Conservation (phyloP, 2,113 vertebrate genomes). For the Numida meleagris region DNA sequence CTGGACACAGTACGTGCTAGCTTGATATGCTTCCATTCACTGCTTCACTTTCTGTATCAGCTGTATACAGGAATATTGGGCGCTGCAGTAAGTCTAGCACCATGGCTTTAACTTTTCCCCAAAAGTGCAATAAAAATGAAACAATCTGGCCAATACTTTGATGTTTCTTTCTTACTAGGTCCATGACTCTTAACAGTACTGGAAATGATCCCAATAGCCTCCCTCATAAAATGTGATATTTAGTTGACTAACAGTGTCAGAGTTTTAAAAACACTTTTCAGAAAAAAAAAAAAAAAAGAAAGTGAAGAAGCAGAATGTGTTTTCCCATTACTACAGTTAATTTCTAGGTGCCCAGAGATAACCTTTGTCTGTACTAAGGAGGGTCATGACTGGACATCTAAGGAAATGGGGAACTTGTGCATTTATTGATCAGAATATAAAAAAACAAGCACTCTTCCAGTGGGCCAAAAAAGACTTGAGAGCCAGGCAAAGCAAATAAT, state of each 20-base stretch:
- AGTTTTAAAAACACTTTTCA: background rate
- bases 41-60: conserved; percentile 2
- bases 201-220: background rate
- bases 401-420: conserved; percentile 27
- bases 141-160: conserved; percentile 17
- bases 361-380: background rate
- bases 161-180: conserved; percentile 37
- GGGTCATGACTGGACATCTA: background rate
- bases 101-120: background rate
- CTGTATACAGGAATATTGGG: background rate
- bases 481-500: conserved; percentile 78
- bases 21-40: background rate
- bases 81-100: background rate
- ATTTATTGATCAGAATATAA: conserved; percentile 17
- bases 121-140: conserved; percentile 12
- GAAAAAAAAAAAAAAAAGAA: background rate
- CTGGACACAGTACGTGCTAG: background rate
- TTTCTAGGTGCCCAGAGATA: background rate
- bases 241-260: conserved; percentile 12
- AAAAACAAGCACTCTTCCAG: background rate
- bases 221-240: conserved; percentile 15
- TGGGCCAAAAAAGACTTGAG: conserved; percentile 52
- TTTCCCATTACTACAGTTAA: background rate
- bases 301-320: background rate
- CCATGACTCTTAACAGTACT: background rate